Evolutionary conservation across 2,888 invertebrate genomes (phyloP), one percentile per base, ranked within the genome.

Genomic region (Helobdella robusta): DNA sequence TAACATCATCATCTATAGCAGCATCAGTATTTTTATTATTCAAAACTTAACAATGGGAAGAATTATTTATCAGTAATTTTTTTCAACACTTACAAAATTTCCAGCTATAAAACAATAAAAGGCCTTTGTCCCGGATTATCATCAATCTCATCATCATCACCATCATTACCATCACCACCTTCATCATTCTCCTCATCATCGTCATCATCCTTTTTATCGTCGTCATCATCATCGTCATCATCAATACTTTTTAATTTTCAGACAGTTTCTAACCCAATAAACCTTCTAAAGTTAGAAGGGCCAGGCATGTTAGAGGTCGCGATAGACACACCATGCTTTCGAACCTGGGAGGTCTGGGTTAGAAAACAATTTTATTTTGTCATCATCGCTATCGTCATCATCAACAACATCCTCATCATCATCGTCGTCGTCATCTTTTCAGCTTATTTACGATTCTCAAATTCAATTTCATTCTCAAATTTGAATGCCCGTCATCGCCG

Each of bases 71-170:
- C 48, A n/a, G n/a, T n/a, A n/a, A n/a, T n/a, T n/a, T n/a, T 72
- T 48, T 71, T 76, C 52, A 34, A 34, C 44, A 67, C 60, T 65
- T 67, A 63, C 20, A 44, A 67, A 20, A 40, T 48, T 23, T 23
- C 20, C 48, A 48, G 25, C 25, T 48, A 20, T 23, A 48, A 1
- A 2, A 23, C 48, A n/a, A 20, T 8, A 5, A 6, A 6, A 25
- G n/a, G 25, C 48, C 11, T 11, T 2, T 20, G 8, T 25, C 25
- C 48, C 25, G 48, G 20, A 23, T 48, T 48, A 20, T 18, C 48
- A 6, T 23, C 48, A 48, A 48, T 48, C 25, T 48, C n/a, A 8
- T 23, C 48, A 23, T 25, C 48, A 1, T n/a, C 48, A 5, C 25
- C 48, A 25, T 59, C 59, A 18, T 59, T 36, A 18, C 20, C 50